Base-by-base conservation (phyloP, 92 coral and sea anemone genomes). In the Bergia sp. region DNA sequence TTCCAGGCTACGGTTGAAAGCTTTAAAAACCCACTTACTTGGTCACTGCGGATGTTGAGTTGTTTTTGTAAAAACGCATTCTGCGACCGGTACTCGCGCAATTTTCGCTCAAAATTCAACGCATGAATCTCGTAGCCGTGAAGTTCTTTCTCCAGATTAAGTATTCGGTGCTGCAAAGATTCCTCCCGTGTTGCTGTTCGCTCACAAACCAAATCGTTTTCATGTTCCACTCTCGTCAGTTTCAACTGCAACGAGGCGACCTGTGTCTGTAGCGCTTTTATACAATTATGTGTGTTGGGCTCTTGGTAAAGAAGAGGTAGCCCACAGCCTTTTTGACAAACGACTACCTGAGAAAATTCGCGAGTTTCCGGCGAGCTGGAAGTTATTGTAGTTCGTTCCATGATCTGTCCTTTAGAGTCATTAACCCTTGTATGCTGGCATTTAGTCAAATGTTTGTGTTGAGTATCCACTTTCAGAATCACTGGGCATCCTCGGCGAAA, bases 281-380 rank as follows among this genome's bases (percentile, higher is more conserved):
- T 92, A 94, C 99, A 97, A 87, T 97, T 93, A 82, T 97, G 99
- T 82, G 93, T 87, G n/a, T 88, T 74, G 11, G 94, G 86, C 77
- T 94, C 96, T 89, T 95, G 96, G 57, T 81, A 89, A 73, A 97
- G 91, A 42, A 97, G 89, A 36, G 99, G 99, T 45, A 97, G 86
- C 18, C 98, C 99, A 88, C 99, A 97, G 88, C 99, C 99, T 88
- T 94, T 97, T 84, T 93, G 95, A 85, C 99, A 97, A 40, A 97
- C 97, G 67, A 94, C 94, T 77, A 94, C 99, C 93, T 96, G 96
- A 79, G 93, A 89, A 83, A 90, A 88, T 86, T 89, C 93, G 82
- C 90, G 88, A 77, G 92, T 93, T 94, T 94, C 99, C 96, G 96
- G 93, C 88, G 98, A 91, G 96, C 90, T 90, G 38, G 93, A 77